These are phyloP conservation scores for Podocnemis expansa DNA, from an alignment of 2,113 vertebrate genomes.

Conservation along the genomic window DNA sequence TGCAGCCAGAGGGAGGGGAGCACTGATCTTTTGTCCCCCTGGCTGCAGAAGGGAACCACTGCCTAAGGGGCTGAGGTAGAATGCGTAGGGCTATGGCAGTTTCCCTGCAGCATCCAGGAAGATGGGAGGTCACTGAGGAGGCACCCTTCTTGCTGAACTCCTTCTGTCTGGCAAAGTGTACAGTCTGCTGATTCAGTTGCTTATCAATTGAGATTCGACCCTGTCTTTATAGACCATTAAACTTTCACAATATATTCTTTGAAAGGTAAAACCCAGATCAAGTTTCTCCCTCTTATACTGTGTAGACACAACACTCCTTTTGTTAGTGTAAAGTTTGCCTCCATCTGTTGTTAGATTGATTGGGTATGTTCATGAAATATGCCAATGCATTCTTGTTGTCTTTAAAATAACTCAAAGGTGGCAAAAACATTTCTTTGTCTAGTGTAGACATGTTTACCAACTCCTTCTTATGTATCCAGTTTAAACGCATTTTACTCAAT, in stretches of 20 bases:
- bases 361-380: neutral
- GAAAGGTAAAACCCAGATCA: neutral
- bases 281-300: neutral
- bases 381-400: neutral
- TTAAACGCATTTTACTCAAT: neutral
- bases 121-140: too few species aligned
- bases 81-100: too few species aligned
- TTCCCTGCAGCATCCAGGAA: too few species aligned
- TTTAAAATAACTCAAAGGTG: neutral
- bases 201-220: neutral
- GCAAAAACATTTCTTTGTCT: neutral
- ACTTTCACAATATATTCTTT: neutral
- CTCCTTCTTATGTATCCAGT: neutral
- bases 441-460: neutral
- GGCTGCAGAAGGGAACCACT: too few species aligned
- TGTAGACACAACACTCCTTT: neutral
- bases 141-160: too few species aligned
- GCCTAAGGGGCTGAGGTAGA: too few species aligned
- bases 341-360: neutral
- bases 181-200: neutral
- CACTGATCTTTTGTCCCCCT: too few species aligned
- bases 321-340: neutral
- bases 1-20: too few species aligned
- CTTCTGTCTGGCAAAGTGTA: neutral
- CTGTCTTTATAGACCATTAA: neutral